phyloP scores from a whole-genome alignment of 2,797 vertebrate species.

The Paramormyrops hopkinsi region DNA sequence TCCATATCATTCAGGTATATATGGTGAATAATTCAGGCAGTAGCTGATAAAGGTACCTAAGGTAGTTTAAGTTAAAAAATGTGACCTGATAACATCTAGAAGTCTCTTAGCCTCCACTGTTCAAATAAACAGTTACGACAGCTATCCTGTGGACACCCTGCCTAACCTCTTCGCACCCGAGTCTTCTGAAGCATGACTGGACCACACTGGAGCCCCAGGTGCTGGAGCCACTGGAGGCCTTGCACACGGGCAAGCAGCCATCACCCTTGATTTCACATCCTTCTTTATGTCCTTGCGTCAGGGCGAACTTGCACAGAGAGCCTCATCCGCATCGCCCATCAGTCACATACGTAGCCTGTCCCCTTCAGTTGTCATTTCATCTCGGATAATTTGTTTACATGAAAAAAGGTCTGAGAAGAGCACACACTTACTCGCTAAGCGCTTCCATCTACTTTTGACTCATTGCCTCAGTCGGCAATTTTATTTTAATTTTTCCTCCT shows the following conservation, averaged over 20 bases:
- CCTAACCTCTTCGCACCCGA: background rate
- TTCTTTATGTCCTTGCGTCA: background rate
- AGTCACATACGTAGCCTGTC: background rate
- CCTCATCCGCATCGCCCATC: background rate
- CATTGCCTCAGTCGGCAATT: background rate
- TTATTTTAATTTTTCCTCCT: background rate
- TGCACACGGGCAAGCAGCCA: background rate
- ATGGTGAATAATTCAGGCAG: background rate
- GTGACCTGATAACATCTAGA: background rate
- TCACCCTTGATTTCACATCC: background rate
- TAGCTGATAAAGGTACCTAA: background rate
- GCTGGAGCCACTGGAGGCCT: background rate
- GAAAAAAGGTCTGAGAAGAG: background rate
- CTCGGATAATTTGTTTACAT: slow-evolving; percentile 2
- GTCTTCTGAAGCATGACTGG: background rate
- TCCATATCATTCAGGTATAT: background rate
- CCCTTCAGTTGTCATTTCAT: background rate
- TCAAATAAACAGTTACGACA: background rate
- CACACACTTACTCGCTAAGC: background rate
- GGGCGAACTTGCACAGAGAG: background rate
- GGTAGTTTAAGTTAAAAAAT: background rate
- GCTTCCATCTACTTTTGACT: background rate
- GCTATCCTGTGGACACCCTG: background rate
- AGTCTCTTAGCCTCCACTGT: background rate
- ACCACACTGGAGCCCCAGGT: background rate